Evolutionary conservation across 1,140 invertebrate species (phyloP), one percentile per base, ranked within the genome.

Genomic region (Pseudomyrmex gracilis): DNA sequence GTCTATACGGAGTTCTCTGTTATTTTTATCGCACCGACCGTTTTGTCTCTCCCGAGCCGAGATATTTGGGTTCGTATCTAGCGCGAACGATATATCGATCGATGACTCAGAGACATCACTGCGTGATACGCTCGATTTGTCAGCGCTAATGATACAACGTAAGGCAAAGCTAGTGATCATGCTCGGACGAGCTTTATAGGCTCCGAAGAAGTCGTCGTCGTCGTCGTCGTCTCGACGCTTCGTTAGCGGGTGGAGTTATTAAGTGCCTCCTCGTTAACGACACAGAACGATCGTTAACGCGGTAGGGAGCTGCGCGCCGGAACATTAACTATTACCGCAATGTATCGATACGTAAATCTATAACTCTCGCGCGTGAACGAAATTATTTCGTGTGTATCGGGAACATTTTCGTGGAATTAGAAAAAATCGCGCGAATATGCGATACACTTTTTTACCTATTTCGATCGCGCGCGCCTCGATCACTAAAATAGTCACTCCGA

Each of bases 201-300:
- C 43, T n/a, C 67, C 84, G 78, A 89, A 85, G 86, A 87, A n/a
- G n/a, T n/a, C n/a, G 34, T 34, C 34, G 5, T 34, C 34, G 34
- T 34, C 34, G 34, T 34, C 77, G 58, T 85, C 77, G 85, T 87
- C 87, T 88, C 85, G 87, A 86, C 87, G 87, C 71, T 73, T 89
- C 84, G 88, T 88, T 89, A 88, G 76, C 73, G 87, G 87, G 70
- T 82, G 74, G 63, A 82, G 76, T 88, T 89, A 89, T 87, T 86
- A 89, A 89, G 73, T 89, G 87, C 24, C 49, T 51, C 45, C 80
- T 85, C 78, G 86, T 89, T 89, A 89, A 89, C 83, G 73, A 80
- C 66, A 67, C 67, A 55, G 66, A 74, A 61, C 71, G 63, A 49
- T 88, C 83, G 82, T 87, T 87, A 87, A 64, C 80, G n/a, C 17